Percentiles rank a stretch among this genome's conserved stretches.
These are phyloP conservation scores for Encarsia formosa DNA, from an alignment of 2,888 invertebrate genomes.

Conservation along the genomic window DNA sequence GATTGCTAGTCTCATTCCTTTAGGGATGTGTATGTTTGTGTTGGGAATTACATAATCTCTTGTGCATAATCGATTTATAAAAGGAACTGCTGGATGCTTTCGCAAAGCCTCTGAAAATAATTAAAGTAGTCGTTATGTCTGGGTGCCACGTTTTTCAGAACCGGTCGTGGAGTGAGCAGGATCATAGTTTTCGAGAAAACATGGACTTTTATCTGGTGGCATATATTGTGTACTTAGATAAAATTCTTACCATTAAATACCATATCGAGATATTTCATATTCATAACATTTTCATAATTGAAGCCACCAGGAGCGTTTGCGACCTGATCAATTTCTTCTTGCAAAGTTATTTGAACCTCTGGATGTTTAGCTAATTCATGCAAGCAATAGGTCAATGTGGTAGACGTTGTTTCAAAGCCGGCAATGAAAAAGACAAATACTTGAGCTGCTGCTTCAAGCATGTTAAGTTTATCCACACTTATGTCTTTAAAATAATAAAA, in stretches of 20 bases:
- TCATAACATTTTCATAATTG: conserved; percentile 50
- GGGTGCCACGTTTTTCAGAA: too few species aligned
- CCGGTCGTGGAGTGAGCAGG: too few species aligned
- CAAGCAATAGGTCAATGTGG: conserved; percentile 51
- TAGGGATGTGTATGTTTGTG: conserved; percentile 30
- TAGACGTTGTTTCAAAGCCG: conserved; percentile 55
- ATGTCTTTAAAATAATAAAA: conserved; percentile 1
- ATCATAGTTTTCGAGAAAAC: too few species aligned
- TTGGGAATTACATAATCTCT: conserved; percentile 36
- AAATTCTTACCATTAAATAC: conserved; percentile 48
- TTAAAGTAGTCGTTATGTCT: too few species aligned
- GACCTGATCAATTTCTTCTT: conserved; percentile 44
- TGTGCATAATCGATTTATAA: conserved; percentile 45
- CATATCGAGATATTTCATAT: conserved; percentile 53
- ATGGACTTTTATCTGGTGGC: too few species aligned
- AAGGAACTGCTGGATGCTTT: conserved; percentile 46
- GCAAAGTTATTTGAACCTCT: conserved; percentile 49
- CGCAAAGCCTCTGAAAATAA: conserved; percentile 42
- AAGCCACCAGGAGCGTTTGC: conserved; percentile 35
- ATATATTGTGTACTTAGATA: too few species aligned
- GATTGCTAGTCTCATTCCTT: conserved; percentile 43
- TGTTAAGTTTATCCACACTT: conserved; percentile 34
- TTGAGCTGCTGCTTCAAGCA: conserved; percentile 51
- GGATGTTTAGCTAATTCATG: conserved; percentile 51
- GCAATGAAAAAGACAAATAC: conserved; percentile 53